Conservation (phyloP, 2,797 vertebrate species). For the Helarctos malayanus region DNA sequence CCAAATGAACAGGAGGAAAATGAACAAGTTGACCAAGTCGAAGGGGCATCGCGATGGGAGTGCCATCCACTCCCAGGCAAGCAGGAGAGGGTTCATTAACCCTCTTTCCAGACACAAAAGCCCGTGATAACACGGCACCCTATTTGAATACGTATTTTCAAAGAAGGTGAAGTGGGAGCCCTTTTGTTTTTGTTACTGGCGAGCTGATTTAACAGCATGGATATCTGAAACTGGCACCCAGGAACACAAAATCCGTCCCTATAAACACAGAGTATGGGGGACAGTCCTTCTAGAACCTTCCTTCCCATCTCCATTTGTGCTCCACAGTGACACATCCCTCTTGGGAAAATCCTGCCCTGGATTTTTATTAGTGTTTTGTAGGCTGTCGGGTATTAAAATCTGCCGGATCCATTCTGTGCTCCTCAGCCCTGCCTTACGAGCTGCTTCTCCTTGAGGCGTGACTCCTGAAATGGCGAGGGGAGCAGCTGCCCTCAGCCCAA, state of each 20-base stretch:
- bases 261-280: background rate
- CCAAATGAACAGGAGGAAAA: background rate
- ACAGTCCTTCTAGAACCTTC: background rate
- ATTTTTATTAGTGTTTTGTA: slow-evolving; percentile 23
- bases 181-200: background rate
- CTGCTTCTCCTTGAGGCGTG: background rate
- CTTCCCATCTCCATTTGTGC: background rate
- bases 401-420: background rate
- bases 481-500: background rate
- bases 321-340: background rate
- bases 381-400: background rate
- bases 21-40: background rate
- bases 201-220: background rate
- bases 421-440: background rate
- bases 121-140: background rate
- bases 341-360: slow-evolving; percentile 64
- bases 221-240: background rate
- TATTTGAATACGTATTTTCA: background rate
- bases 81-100: background rate
- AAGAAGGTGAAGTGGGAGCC: background rate
- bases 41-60: fast-evolving
- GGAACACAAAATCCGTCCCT: background rate
- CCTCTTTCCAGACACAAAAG: background rate
- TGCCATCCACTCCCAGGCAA: background rate
- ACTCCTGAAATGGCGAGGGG: background rate